phyloP scores from a whole-genome alignment of 2,113 vertebrate genomes.

The Bubalus kerabau region DNA sequence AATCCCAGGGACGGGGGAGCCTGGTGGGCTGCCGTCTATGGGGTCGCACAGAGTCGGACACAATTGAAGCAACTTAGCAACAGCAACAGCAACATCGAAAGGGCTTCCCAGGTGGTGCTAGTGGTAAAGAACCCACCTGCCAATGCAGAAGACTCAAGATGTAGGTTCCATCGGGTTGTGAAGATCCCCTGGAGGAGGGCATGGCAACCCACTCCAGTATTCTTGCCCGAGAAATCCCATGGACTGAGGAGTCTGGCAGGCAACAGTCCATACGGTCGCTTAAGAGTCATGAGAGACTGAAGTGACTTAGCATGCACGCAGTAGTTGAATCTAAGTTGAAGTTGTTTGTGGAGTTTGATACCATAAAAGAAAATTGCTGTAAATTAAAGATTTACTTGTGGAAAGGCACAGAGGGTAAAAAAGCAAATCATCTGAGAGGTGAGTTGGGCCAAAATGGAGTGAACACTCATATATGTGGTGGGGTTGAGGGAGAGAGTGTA shows the following conservation, averaged over 20 bases:
- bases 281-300: background rate
- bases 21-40: too few relatives aligned
- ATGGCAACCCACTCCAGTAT: background rate
- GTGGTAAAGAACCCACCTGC: background rate
- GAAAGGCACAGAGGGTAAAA: background rate
- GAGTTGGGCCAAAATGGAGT: background rate
- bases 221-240: background rate
- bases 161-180: rapidly evolving
- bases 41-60: too few relatives aligned
- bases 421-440: background rate
- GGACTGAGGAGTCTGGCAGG: background rate
- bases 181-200: background rate
- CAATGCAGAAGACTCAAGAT: background rate
- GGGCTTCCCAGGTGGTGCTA: background rate
- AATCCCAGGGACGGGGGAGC: too few relatives aligned
- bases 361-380: background rate
- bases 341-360: background rate
- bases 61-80: too few relatives aligned
- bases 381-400: background rate
- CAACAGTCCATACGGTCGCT: background rate
- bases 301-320: background rate
- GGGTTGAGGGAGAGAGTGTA: background rate
- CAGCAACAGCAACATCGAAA: background rate
- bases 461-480: background rate
- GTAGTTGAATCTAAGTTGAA: background rate